A percentile compares a stretch with the other conserved stretches of the same genome.
These are phyloP conservation scores for Cistogaster globosa DNA, from an alignment of 2,888 invertebrate species.

Conservation along the genomic window DNA sequence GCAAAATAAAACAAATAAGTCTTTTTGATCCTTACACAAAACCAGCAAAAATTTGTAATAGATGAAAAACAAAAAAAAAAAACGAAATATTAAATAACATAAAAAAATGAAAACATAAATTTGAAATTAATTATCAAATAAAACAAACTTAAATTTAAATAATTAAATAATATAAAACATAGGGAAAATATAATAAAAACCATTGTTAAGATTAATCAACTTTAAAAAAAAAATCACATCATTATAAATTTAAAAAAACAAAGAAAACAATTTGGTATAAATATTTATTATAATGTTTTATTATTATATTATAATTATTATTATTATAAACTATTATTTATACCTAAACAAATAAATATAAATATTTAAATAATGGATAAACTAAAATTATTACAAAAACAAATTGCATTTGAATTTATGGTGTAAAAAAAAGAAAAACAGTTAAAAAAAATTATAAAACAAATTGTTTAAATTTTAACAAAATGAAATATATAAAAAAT, in stretches of 20 bases:
- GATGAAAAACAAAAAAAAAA: neutral
- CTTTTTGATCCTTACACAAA: slow-evolving; percentile 68
- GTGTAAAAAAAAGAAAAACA: slow-evolving; percentile 76
- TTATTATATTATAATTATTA: slow-evolving; percentile 76
- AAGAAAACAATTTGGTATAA: slow-evolving; percentile 75
- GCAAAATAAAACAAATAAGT: slow-evolving; percentile 12
- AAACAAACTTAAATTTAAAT: slow-evolving; percentile 24
- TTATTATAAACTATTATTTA: slow-evolving; percentile 75
- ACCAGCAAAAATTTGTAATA: slow-evolving; percentile 36
- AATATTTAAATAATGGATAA: slow-evolving; percentile 73
- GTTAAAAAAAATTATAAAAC: slow-evolving; percentile 59
- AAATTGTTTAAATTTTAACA: slow-evolving; percentile 71
- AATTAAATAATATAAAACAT: slow-evolving; percentile 52
- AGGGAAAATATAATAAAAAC: slow-evolving; percentile 58
- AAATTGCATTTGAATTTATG: slow-evolving; percentile 78
- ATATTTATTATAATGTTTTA: slow-evolving; percentile 79
- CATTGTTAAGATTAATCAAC: slow-evolving; percentile 67
- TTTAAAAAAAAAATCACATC: slow-evolving; percentile 47
- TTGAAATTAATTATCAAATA: slow-evolving; percentile 59
- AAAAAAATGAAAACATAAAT: slow-evolving; percentile 39
- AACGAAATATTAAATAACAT: slow-evolving; percentile 35
- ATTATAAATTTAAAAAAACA: slow-evolving; percentile 60
- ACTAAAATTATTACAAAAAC: slow-evolving; percentile 72
- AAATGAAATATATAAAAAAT: slow-evolving; percentile 42
- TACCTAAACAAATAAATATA: slow-evolving; percentile 68